Evolutionary conservation across 2,888 invertebrate genomes (phyloP), one percentile per base, ranked within the genome.

Genomic region (Mimumesa dahlbomi): DNA sequence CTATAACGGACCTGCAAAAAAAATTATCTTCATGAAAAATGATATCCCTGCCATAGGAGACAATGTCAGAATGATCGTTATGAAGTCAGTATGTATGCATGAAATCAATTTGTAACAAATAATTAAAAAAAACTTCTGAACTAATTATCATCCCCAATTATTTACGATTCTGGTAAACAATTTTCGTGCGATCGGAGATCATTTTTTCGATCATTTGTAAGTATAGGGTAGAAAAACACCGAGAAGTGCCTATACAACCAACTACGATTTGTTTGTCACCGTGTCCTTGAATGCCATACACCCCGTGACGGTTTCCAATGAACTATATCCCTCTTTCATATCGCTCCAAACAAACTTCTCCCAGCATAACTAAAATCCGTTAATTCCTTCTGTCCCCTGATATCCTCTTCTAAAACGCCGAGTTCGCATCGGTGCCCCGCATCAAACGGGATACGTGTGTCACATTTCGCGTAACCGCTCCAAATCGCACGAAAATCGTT

Each of bases 231-330:
- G 52, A 46, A 40, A 42, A 36, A 48, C n/a, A 36, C 19, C 58
- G 43, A 14, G 42, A n/a, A n/a, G n/a, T n/a, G n/a, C n/a, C n/a
- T n/a, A n/a, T n/a, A n/a, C n/a, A n/a, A n/a, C n/a, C n/a, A 50
- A 62, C 52, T 61, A 62, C 63, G 63, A 73, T 66, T 69, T 52
- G 62, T 79, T 84, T 73, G 81, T 82, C 82, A 79, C 70, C 34
- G 59, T 79, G 84, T 82, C 85, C 84, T 86, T 85, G 85, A 81
- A 56, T 69, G n/a, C 19, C 40, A 54, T 45, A 63, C 69, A 62
- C 18, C 34, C 45, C 42, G 43, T 22, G 49, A 59, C 11, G 22
- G 71, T 31, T 62, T 19, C n/a, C n/a, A n/a, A n/a, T n/a, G n/a
- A n/a, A n/a, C n/a, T n/a, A n/a, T n/a, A n/a, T n/a, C n/a, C n/a